Base-by-base conservation (phyloP, 2,113 vertebrate species). In the Fregetta grallaria region DNA sequence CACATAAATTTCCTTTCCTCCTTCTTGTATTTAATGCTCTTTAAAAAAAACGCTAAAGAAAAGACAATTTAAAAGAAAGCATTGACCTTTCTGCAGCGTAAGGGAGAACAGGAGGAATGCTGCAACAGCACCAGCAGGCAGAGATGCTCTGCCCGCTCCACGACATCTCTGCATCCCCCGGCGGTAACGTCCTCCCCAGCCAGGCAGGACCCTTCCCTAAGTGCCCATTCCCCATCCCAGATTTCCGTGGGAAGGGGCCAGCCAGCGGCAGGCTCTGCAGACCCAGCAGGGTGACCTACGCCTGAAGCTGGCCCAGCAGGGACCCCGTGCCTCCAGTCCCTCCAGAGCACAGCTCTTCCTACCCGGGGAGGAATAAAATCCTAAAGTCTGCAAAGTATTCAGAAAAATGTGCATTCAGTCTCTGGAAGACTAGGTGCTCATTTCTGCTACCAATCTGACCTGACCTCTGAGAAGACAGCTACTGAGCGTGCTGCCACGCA, bases 121-220 rank as follows among this genome's bases (percentile, higher is more conserved):
- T 1, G 0, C 58, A 78, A 63, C 29, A 62, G 68, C 61, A 59
- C 6, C 6, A 50, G 38, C 53, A 47, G 22, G 53, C 32, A 83
- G 80, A 76, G 72, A 79, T 59, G 52, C 45, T 78, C 53, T 74
- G 63, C 47, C 42, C 0, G 0, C 74, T 47, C 50, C 53, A 29
- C 1, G 10, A 21, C 18, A 76, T 16, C 42, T 52, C 70, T 58
- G 70, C 66, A 83, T 34, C 21, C 8, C 44, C 15, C 22, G 0
- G 0, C 1, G 1, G 11, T 40, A 16, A 75, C 2, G 2, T 10
- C 26, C 11, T 30, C 45, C 49, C 15, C 34, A 70, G 67, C 6
- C 72, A 50, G 34, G 26, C 42, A 71, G 63, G n/a, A 74, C 17
- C 45, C 45, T 26, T 68, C 66, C n/a, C 18, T 36, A 25, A 21